Percentiles rank a stretch among this genome's conserved stretches.
These are phyloP conservation scores for Actias luna DNA, from an alignment of 2,888 invertebrate genomes.

Conservation along the genomic window DNA sequence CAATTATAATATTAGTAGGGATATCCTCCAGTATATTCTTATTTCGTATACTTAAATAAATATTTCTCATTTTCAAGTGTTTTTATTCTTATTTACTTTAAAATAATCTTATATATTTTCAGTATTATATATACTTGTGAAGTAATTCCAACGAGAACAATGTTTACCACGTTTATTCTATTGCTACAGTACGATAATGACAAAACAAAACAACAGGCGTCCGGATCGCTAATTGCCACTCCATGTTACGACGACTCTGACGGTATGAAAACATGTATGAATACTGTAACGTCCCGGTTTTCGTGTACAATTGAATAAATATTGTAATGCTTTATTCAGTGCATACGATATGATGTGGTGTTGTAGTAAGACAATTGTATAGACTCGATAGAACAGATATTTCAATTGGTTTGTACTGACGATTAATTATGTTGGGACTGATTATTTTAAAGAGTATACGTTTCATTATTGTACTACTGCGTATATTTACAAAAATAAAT, in stretches of 20 bases:
- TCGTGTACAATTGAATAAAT: not conserved
- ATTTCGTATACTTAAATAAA: too few species aligned
- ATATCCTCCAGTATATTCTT: too few species aligned
- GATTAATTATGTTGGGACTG: not conserved
- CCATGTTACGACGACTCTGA: not conserved
- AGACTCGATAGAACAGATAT: too few species aligned
- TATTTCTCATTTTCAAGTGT: too few species aligned
- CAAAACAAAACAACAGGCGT: not conserved
- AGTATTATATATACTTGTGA: not conserved
- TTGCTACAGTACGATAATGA: not conserved
- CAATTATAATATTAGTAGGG: too few species aligned
- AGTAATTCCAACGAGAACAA: not conserved
- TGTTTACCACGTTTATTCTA: not conserved
- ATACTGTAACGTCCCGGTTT: not conserved
- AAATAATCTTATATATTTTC: too few species aligned
- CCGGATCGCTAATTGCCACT: slow-evolving; percentile 7
- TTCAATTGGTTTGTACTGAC: not conserved
- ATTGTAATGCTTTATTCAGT: not conserved
- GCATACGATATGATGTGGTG: not conserved
- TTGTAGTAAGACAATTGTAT: not conserved
- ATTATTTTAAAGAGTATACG: too few species aligned
- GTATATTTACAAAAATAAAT: too few species aligned
- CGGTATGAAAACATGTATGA: not conserved
- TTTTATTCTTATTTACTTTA: too few species aligned
- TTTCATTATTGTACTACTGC: too few species aligned